Base-by-base conservation (phyloP, 1,140 invertebrate species). In the Ceratina australensis region DNA sequence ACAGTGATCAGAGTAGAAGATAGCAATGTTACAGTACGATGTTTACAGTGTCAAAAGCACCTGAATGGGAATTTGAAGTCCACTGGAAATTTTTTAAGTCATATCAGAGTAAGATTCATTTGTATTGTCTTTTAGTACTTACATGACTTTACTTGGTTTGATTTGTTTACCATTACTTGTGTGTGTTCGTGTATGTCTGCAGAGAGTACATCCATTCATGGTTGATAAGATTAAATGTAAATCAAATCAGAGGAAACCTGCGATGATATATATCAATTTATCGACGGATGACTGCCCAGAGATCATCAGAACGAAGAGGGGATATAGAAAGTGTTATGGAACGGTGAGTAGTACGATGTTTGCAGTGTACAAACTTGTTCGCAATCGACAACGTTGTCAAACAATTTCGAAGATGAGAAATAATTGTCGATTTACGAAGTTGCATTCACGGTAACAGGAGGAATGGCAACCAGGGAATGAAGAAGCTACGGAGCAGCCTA, bases 61-160 rank as follows among this genome's bases (percentile, higher is more conserved):
- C 84, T 92, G 1, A 92, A 92, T 76, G 92, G 92, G 33, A 92
- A 92, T 83, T 87, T 92, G 1, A 92, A 92, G 65, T 92, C 92
- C 0, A 92, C 91, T 16, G 92, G 92, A 22, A 92, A 92, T 82
- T 92, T 92, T 78, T 85, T 92, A 13, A 92, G 91, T 84, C 92
- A 92, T 72, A 89, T 92, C n/a, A 92, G 92, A 86, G 92, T 92
- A 84, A 72, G 60, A 79, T 67, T 54, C 67, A 52, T 54, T 67
- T 64, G 60, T 49, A 57, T 78, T 50, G n/a, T n/a, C n/a, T n/a
- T n/a, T n/a, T n/a, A n/a, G n/a, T n/a, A n/a, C n/a, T n/a, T n/a
- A n/a, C n/a, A n/a, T n/a, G n/a, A n/a, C n/a, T n/a, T n/a, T n/a
- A n/a, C n/a, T n/a, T n/a, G n/a, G n/a, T n/a, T n/a, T n/a, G n/a